Evolutionary conservation across 2,888 invertebrate genomes (phyloP).

Genomic region (Trissonchulus latispiculum): DNA sequence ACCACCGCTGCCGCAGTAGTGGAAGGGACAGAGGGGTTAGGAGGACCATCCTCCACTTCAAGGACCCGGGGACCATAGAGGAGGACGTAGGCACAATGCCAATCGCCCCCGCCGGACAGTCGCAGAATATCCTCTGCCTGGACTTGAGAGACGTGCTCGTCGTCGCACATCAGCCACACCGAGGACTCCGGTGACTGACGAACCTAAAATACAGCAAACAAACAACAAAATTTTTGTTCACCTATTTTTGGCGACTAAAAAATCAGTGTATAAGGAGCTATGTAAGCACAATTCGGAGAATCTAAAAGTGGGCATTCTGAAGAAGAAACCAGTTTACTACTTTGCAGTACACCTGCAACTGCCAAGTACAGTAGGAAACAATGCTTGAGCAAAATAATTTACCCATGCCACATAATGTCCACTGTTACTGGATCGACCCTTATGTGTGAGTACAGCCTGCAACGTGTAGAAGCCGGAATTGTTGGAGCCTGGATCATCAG

Average conservation of each 20-base stretch:
- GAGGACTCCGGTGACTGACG: slow-evolving; percentile 46
- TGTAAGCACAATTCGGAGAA: too few relatives aligned
- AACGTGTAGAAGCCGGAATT: slow-evolving; percentile 96
- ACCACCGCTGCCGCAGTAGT: too few relatives aligned
- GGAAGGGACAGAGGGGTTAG: too few relatives aligned
- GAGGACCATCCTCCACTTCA: too few relatives aligned
- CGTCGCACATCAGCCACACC: slow-evolving; percentile 93
- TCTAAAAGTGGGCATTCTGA: too few relatives aligned
- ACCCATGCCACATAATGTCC: slow-evolving; percentile 99
- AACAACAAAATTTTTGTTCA: too few relatives aligned
- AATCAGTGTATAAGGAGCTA: too few relatives aligned
- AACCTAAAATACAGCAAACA: neutral
- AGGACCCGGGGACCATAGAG: slow-evolving; percentile 90
- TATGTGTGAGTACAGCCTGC: slow-evolving; percentile 85
- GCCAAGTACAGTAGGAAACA: too few relatives aligned
- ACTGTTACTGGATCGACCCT: slow-evolving; percentile 85
- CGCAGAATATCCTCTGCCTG: slow-evolving; percentile 86
- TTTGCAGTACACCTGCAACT: too few relatives aligned
- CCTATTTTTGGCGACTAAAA: too few relatives aligned
- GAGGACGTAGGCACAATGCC: slow-evolving; percentile 97
- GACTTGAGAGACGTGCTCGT: slow-evolving; percentile 79
- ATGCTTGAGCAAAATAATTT: too few relatives aligned
- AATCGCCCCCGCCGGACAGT: slow-evolving; percentile 93
- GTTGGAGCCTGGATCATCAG: slow-evolving; percentile 80
- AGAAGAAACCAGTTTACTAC: too few relatives aligned